Base-by-base conservation (phyloP, 2,113 vertebrate species). In the Heterotis niloticus region DNA sequence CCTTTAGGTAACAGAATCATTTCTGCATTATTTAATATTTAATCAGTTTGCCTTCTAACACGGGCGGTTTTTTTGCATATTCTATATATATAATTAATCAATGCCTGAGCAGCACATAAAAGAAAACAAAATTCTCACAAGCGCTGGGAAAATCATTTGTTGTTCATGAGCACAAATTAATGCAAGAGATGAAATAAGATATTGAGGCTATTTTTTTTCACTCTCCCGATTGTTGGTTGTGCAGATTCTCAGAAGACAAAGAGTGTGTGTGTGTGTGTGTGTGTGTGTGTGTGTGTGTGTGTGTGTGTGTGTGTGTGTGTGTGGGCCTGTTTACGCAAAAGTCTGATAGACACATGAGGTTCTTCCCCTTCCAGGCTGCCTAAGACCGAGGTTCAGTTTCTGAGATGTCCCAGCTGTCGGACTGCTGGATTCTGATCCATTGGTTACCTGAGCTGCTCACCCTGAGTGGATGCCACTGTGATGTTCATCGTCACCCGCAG, bases 1-100 rank as follows among this genome's bases (percentile, higher is more conserved):
- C 91, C 92, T 92, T 91, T 90, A 93, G 92, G 92, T 92, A 91
- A 92, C 88, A 88, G 88, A 91, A 86, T 84, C 88, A 88, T 91
- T 92, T 93, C 90, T 91, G 91, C 91, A 90, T 92, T 91, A 91
- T 93, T 93, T 91, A 91, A 92, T 91, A 91, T 93, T 93, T 93
- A 92, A 93, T 93, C 91, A 92, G 83, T 89, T 88, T 89, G 88
- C 88, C 88, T 91, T 86, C 85, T 85, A 87, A 89, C 88, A 90
- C 88, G 90, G 88, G 86, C 85, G 81, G 74, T 84, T 84, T 91
- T 90, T 92, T 87, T 91, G 88, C 91, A 92, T 92, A 92, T 90
- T 92, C 89, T 89, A 89, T 88, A 90, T 91, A 91, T 90, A 91
- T 92, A 90, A 91, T 92, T 91, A 91, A 93, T 93, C 90, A 89